phyloP scores from a whole-genome alignment of 2,888 invertebrate species.

The Megastigmus dorsalis region DNA sequence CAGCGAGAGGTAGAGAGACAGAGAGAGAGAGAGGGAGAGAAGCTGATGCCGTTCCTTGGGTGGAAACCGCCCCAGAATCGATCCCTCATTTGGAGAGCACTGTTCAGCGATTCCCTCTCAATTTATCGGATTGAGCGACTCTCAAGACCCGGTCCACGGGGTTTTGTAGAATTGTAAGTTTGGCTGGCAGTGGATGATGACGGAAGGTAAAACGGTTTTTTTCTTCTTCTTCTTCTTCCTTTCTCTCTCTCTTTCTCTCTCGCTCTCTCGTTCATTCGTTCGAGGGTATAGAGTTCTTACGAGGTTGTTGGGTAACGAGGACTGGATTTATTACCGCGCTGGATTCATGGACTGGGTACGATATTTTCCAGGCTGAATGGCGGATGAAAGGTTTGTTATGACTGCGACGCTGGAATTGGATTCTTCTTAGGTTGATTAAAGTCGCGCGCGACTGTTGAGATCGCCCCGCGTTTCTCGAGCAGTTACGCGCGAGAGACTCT shows the following conservation, averaged over 20 bases:
- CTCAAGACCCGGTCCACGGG: background rate
- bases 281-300: background rate
- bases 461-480: too few species aligned
- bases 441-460: too few species aligned
- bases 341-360: background rate
- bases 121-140: constrained; percentile 25
- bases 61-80: too few species aligned
- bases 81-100: constrained; percentile 19
- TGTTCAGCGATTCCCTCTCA: constrained; percentile 20
- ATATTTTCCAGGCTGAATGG: background rate
- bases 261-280: too few species aligned
- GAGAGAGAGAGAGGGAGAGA: too few species aligned
- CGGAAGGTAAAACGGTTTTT: background rate
- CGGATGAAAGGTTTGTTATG: background rate
- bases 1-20: too few species aligned
- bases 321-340: background rate
- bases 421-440: too few species aligned
- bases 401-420: background rate
- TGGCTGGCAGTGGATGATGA: background rate
- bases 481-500: too few species aligned
- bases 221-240: background rate
- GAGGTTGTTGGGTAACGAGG: background rate
- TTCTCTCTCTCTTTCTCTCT: background rate
- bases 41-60: too few species aligned
- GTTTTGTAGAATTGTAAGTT: background rate